phyloP scores from a whole-genome alignment of 2,888 invertebrate species.

The Stictocephala bisonia region DNA sequence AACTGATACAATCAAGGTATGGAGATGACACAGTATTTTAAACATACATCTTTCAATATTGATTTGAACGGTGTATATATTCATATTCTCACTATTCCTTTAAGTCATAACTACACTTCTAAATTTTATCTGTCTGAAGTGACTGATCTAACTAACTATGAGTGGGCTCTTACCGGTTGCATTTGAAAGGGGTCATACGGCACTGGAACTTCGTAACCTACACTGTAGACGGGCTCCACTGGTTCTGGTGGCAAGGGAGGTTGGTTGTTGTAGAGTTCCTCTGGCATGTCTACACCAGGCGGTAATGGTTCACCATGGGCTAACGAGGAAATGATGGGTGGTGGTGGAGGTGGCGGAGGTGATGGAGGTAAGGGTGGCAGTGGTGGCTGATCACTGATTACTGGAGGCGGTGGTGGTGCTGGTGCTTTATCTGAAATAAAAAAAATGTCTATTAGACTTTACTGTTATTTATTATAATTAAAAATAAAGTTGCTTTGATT shows the following conservation, averaged over 20 bases:
- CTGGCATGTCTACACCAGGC: constrained; percentile 68
- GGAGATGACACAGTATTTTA: no score
- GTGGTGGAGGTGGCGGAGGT: constrained; percentile 51
- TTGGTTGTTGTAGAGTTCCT: constrained; percentile 61
- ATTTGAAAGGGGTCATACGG: constrained; percentile 58
- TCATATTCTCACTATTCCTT: no score
- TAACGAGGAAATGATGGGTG: constrained; percentile 46
- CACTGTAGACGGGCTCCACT: constrained; percentile 14
- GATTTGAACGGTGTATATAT: no score
- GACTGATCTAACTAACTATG: no score
- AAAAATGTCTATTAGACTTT: no score
- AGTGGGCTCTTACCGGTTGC: constrained; percentile 30
- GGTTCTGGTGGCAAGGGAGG: constrained; percentile 60
- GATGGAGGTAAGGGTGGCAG: constrained; percentile 46
- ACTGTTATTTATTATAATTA: no score
- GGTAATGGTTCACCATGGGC: constrained; percentile 66
- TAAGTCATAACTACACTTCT: no score
- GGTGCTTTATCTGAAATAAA: no score
- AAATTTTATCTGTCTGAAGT: no score
- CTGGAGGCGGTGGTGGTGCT: constrained; percentile 6
- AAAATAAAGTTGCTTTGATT: no score
- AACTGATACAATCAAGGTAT: no score
- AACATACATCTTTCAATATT: no score
- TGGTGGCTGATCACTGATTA: constrained; percentile 2
- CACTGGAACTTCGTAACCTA: constrained; percentile 38